Base-by-base conservation (phyloP, 2,797 vertebrate species). In the Dallia pectoralis region DNA sequence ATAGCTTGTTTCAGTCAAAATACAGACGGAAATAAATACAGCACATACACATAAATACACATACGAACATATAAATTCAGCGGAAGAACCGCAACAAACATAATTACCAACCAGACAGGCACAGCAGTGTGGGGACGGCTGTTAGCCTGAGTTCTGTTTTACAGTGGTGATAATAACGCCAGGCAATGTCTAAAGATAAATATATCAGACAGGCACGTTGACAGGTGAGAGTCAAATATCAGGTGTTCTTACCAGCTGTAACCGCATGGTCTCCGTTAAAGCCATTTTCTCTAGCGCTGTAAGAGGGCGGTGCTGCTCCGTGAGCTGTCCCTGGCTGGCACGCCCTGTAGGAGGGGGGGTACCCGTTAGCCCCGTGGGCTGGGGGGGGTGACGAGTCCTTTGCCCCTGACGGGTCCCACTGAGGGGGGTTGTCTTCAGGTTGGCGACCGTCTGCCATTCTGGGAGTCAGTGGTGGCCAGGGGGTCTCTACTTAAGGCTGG, bases 381-480 rank as follows among this genome's bases (percentile, higher is more conserved):
- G 94, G 87, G 0, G 94, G 81, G 0, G 90, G 86, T 0, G 93
- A 85, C 63, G 96, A 93, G 47, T 97, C 96, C 87, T 96, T 92
- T 33, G 90, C 89, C 65, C 88, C 91, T 70, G 91, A 89, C 36
- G 95, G 90, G 79, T 95, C 94, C 97, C 97, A 98, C 88, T 97
- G 96, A 0, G 96, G 93, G 62, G 92, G 83, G 81, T 94, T 92
- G 64, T 96, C 94, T 85, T 98, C 97, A 2, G 97, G 96, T 84
- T 98, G 95, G 90, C 94, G 95, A 87, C 96, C 94, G 84, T 99
- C 97, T 32, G 97, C 96, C 97, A 99, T 99, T 87, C 85, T 92
- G 87, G 85, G 84, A 79, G 74, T 40, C 36, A 77, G 67, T 78
- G 82, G 70, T 56, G 69, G 77, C 67, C 66, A 67, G 22, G 74